phyloP scores from a whole-genome alignment of 1,140 invertebrate species.

The Drosophila burlai region DNA sequence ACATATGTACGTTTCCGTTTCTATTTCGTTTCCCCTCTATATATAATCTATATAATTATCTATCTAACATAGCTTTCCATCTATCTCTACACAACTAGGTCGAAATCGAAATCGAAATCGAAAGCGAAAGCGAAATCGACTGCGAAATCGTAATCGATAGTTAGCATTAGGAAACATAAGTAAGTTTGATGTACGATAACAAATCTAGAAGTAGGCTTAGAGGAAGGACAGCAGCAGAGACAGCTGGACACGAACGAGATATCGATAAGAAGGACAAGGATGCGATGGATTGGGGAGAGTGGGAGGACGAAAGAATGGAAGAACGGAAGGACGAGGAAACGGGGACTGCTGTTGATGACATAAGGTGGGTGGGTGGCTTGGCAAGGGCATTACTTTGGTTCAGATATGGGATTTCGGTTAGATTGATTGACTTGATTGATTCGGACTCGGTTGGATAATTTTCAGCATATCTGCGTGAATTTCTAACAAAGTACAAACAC shows the following conservation, averaged over 20 bases:
- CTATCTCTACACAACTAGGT: constrained; percentile 14
- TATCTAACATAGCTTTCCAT: constrained; percentile 34
- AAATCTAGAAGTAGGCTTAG: constrained; percentile 32
- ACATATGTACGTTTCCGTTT: constrained; percentile 13
- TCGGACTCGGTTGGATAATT: constrained; percentile 78
- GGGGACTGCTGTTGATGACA: constrained; percentile 1
- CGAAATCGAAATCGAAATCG: constrained; percentile 2
- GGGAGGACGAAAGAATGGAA: not conserved
- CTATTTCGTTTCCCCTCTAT: constrained; percentile 17
- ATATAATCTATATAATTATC: constrained; percentile 13
- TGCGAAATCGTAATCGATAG: constrained; percentile 8
- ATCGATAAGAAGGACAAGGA: constrained; percentile 16
- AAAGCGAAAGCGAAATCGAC: not conserved
- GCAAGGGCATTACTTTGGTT: constrained; percentile 34
- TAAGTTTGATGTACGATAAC: constrained; percentile 56
- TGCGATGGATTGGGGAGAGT: not conserved
- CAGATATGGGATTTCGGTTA: constrained; percentile 40
- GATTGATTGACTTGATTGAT: constrained; percentile 49
- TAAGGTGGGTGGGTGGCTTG: constrained; percentile 12
- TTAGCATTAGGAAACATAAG: constrained; percentile 37
- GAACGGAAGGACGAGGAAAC: not conserved
- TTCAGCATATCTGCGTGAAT: constrained; percentile 79
- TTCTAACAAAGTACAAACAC: constrained; percentile 80
- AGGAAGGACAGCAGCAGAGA: constrained; percentile 7
- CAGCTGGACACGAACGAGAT: constrained; percentile 10